Base-by-base conservation (phyloP, 2,888 invertebrate species). In the Chalcosyrphus nemorum region DNA sequence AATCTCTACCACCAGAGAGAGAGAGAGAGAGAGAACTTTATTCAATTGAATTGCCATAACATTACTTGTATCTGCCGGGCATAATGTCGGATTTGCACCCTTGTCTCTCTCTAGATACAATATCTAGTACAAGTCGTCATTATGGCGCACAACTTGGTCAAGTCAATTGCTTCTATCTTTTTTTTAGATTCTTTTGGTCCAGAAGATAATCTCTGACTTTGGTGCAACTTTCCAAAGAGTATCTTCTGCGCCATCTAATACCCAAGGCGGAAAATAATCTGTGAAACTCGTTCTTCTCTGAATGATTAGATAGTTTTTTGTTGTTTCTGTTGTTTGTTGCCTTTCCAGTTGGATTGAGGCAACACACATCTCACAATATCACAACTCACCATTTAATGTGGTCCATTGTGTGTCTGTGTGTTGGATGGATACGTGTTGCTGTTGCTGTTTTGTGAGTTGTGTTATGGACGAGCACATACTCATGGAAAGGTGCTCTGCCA, bases 381-480 rank as follows among this genome's bases (percentile, higher is more conserved):
- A 77, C 71, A 81, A 77, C 65, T 81, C 71, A 81, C n/a, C 77
- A 77, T 77, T 82, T 82, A 77, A 82, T 82, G 81, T 77, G 72
- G 78, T 78, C 66, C 78, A 78, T 70, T 63, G 56, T 77, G 32
- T 70, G 35, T n/a, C n/a, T n/a, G n/a, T n/a, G n/a, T n/a, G n/a
- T n/a, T n/a, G n/a, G n/a, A n/a, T 54, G 50, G 70, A 76, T 70
- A 81, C 68, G 75, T 76, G 70, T 81, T 65, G 57, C 65, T 59
- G 59, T 50, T n/a, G n/a, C n/a, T n/a, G n/a, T n/a, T n/a, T 78
- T 29, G 41, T 45, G 45, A 71, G 63, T 57, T 29, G 6, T 50
- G 6, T 41, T 77, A 38, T 47, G 21, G 54, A 56, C 54, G 61
- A 57, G 19, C 45, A 32, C 13, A n/a, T n/a, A 19, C n/a, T 56